A percentile compares a stretch with the other conserved stretches of the same genome.
Conservation (phyloP, 2,797 vertebrate species). For the Melanotaenia trifasciata region DNA sequence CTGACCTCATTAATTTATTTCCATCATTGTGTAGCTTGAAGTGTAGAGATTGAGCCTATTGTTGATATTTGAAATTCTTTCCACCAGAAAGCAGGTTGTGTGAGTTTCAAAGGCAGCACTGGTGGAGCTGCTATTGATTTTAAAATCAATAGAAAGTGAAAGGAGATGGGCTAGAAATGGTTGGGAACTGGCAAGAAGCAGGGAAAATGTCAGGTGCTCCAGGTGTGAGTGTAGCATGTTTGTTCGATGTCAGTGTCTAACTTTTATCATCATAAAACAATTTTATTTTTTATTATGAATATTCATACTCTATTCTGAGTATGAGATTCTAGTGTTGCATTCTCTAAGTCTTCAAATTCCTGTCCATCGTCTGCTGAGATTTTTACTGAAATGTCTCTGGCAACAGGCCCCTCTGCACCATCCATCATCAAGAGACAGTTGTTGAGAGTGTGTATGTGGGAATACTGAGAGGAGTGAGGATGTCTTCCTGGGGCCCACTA, state of each 20-base stretch:
- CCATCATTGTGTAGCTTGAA: constrained; percentile 43
- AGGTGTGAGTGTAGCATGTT: constrained; percentile 43
- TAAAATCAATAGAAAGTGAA: constrained; percentile 84
- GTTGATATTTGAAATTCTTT: constrained; percentile 52
- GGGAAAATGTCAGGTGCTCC: constrained; percentile 61
- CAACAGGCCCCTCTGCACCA: constrained; percentile 39
- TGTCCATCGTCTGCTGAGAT: background rate
- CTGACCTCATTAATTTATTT: constrained; percentile 74
- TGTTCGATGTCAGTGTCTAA: constrained; percentile 43
- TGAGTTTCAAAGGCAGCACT: constrained; percentile 60
- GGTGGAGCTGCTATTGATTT: constrained; percentile 82
- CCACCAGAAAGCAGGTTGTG: constrained; percentile 29
- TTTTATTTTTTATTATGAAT: constrained; percentile 14
- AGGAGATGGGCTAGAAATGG: constrained; percentile 80
- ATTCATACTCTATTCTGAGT: too few relatives aligned
- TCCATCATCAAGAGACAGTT: constrained; percentile 11
- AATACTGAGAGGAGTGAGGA: constrained; percentile 27
- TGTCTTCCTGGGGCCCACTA: constrained; percentile 69
- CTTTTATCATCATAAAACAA: constrained; percentile 31
- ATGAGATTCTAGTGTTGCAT: too few relatives aligned
- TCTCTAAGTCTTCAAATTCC: constrained; percentile 29
- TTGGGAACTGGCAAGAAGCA: constrained; percentile 64
- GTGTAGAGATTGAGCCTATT: constrained; percentile 24
- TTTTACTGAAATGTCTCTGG: constrained; percentile 35
- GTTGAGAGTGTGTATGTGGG: constrained; percentile 2